Evolutionary conservation across 2,113 vertebrate genomes (phyloP).

Genomic region (Delphinus delphis): DNA sequence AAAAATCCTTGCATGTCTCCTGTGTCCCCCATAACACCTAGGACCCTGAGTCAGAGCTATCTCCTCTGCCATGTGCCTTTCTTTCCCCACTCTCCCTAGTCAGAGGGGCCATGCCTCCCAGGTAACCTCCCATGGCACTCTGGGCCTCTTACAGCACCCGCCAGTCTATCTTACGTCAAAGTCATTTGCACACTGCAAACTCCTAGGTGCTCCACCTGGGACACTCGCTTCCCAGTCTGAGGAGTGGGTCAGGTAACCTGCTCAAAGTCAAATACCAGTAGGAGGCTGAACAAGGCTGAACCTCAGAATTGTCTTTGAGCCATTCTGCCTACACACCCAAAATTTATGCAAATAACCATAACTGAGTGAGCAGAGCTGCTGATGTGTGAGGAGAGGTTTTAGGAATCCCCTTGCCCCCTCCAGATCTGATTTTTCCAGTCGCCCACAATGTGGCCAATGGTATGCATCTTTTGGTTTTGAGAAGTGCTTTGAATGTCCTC

Average conservation of each 20-base stretch:
- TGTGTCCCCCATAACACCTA: background rate
- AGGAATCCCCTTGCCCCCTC: constrained; percentile 27
- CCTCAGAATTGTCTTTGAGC: background rate
- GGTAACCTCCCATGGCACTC: accelerated
- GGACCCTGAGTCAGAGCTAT: background rate
- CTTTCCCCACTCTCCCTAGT: too few relatives aligned
- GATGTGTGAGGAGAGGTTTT: background rate
- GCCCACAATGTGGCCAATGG: background rate
- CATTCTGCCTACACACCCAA: constrained; percentile 5
- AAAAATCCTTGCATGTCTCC: background rate
- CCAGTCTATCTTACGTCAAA: background rate
- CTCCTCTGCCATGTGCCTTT: accelerated
- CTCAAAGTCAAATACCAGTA: background rate
- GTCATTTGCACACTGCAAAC: background rate
- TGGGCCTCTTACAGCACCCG: background rate
- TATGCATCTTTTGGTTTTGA: background rate
- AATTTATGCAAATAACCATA: constrained; percentile 56
- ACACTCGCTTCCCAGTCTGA: background rate
- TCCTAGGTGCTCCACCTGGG: background rate
- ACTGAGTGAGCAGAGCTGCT: background rate
- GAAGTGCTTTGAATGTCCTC: constrained; percentile 44
- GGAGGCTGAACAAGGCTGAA: background rate
- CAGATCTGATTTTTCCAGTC: constrained; percentile 15
- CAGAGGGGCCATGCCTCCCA: background rate
- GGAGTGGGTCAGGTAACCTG: background rate